Conservation (phyloP, 2,797 vertebrate species). For the Ceryle rudis region DNA sequence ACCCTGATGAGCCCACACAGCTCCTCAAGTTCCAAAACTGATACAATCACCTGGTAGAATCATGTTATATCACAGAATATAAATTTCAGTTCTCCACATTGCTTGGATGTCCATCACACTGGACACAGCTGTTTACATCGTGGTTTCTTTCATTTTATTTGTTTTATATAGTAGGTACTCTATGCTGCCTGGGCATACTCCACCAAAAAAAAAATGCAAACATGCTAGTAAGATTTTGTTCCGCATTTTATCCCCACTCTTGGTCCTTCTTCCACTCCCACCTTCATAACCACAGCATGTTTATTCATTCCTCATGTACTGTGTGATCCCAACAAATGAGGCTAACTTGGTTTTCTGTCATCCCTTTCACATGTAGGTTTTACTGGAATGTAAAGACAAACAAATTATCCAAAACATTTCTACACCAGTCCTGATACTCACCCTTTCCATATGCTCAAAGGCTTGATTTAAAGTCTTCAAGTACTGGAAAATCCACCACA, state of each 20-base stretch:
- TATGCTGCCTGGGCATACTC: not conserved
- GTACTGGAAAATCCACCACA: not conserved
- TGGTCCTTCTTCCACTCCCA: not conserved
- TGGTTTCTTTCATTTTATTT: not conserved
- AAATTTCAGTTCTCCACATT: not conserved
- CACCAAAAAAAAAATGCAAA: not conserved
- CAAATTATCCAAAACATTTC: not conserved
- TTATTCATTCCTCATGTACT: not conserved
- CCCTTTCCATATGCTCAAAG: not conserved
- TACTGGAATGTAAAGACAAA: not conserved
- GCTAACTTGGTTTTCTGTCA: not conserved
- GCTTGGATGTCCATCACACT: not conserved
- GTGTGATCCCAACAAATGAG: not conserved
- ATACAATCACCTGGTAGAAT: not conserved
- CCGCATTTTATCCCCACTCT: not conserved
- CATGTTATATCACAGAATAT: not conserved
- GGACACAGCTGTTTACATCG: not conserved
- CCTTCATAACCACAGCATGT: not conserved
- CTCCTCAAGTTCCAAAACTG: not conserved
- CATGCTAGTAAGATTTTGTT: not conserved
- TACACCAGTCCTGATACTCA: not conserved
- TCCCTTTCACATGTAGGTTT: not conserved
- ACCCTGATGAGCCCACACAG: not conserved
- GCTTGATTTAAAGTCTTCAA: not conserved
- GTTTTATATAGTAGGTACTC: not conserved